Base-by-base conservation (phyloP, 1,140 invertebrate genomes). In the Magallana gigas region DNA sequence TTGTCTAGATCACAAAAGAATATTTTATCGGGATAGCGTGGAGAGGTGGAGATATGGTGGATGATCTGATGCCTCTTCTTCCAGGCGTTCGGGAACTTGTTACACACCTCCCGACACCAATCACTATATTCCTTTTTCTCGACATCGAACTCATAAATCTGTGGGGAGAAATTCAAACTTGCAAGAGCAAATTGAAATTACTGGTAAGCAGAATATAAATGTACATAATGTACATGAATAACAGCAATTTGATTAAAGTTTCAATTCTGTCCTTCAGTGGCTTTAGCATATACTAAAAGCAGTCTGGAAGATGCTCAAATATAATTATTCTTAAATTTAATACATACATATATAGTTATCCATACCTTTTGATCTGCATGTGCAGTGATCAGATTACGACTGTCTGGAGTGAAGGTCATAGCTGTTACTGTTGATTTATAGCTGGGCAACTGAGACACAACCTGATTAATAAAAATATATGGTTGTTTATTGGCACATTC, bases 1-100 rank as follows among this genome's bases (percentile, higher is more conserved):
- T 94, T 95, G 1, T 95, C 94, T 90, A 97, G 96, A 88, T 97
- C 96, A 90, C 97, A 95, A 36, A 97, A 91, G 12, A 97, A 94
- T n/a, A 97, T 95, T 90, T 97, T 96, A 88, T 97, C 96, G 87
- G 96, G 76, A 12, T 90, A 56, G 0, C 83, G 82, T 8, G 90
- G 88, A 16, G 86, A 84, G n/a, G 86, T 90, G 8, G 80, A 84
- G 11, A 93, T 90, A 9, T 87, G 57, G 12, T 16, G 84, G 23
- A 92, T 91, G 60, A 85, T 87, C 76, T 89, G 90, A 11, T 88
- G 68, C 56, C 90, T 87, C n/a, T 83, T 86, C 14, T 89, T 85
- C 92, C 92, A 93, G 57, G 91, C 88, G 12, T 85, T 62, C 12
- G 87, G 92, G 56, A 90, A 91, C 0, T 84, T 87, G 11, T 58